These are phyloP conservation scores for Cavia porcellus DNA, from an alignment of 2,113 vertebrate species.

Conservation along the genomic window DNA sequence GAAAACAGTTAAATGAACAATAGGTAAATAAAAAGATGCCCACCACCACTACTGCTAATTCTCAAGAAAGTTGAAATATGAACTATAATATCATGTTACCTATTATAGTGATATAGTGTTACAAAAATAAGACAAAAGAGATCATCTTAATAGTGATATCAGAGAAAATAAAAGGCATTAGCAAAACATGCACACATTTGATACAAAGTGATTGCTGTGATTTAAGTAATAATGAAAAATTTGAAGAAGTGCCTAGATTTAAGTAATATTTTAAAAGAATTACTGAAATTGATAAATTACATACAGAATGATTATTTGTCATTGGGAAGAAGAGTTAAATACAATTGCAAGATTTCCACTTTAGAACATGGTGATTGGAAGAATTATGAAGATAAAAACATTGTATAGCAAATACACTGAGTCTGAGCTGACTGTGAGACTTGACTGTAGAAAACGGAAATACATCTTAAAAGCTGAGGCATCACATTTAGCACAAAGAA, in stretches of 20 bases:
- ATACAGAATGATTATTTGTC: neutral
- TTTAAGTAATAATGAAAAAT: neutral
- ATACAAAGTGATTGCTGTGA: neutral
- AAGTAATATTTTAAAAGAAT: neutral
- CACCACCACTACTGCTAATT: neutral
- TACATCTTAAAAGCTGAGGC: neutral
- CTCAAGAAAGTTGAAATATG: neutral
- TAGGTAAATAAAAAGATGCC: neutral
- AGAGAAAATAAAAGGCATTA: neutral
- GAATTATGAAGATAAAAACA: neutral
- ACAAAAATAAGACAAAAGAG: neutral
- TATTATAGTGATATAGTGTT: neutral
- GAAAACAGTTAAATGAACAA: neutral
- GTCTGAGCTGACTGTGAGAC: neutral
- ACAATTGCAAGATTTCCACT: neutral
- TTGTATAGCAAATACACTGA: neutral
- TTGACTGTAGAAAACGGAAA: neutral
- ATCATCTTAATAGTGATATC: neutral
- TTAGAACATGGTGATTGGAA: neutral
- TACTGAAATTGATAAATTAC: neutral
- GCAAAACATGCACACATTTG: neutral
- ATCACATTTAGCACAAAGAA: neutral
- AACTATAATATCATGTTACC: neutral
- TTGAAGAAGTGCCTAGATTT: neutral
- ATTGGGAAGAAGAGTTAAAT: neutral